phyloP scores from a whole-genome alignment of 2,113 vertebrate genomes.

The Oxyura jamaicensis region DNA sequence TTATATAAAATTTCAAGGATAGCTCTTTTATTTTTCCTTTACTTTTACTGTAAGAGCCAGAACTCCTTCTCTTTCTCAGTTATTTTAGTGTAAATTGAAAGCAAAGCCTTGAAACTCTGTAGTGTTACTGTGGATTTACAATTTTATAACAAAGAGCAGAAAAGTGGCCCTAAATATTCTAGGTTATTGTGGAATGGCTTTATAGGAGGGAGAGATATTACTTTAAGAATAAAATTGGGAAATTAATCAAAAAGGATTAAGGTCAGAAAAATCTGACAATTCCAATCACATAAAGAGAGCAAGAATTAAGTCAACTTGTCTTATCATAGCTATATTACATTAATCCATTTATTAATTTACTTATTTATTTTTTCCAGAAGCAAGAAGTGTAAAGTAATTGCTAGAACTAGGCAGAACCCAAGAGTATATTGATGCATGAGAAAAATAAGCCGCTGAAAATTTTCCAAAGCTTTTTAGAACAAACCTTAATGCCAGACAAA shows the following conservation, averaged over 20 bases:
- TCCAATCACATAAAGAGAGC: slow-evolving; percentile 45
- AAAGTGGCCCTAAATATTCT: slow-evolving; percentile 56
- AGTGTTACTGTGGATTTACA: slow-evolving; percentile 61
- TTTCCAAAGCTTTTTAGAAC: neutral
- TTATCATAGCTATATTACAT: neutral
- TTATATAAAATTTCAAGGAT: slow-evolving; percentile 49
- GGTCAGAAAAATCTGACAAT: slow-evolving; percentile 41
- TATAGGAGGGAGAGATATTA: slow-evolving; percentile 30
- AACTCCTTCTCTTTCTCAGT: neutral
- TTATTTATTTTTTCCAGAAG: neutral
- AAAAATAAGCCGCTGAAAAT: slow-evolving; percentile 29
- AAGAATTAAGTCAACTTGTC: slow-evolving; percentile 25
- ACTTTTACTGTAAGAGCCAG: slow-evolving; percentile 12
- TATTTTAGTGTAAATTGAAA: slow-evolving; percentile 58
- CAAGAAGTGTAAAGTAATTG: slow-evolving; percentile 29
- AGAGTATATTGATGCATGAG: neutral
- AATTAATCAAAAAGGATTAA: slow-evolving; percentile 64
- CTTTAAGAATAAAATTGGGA: slow-evolving; percentile 35
- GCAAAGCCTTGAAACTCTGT: slow-evolving; percentile 52
- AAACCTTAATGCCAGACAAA: neutral
- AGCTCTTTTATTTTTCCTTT: slow-evolving; percentile 47
- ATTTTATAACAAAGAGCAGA: slow-evolving; percentile 51
- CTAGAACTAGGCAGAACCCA: neutral
- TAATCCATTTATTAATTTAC: slow-evolving; percentile 4
- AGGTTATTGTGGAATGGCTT: slow-evolving; percentile 1